These are phyloP conservation scores for Leptinotarsa tumamoca DNA, from an alignment of 2,888 invertebrate species.

Conservation along the genomic window DNA sequence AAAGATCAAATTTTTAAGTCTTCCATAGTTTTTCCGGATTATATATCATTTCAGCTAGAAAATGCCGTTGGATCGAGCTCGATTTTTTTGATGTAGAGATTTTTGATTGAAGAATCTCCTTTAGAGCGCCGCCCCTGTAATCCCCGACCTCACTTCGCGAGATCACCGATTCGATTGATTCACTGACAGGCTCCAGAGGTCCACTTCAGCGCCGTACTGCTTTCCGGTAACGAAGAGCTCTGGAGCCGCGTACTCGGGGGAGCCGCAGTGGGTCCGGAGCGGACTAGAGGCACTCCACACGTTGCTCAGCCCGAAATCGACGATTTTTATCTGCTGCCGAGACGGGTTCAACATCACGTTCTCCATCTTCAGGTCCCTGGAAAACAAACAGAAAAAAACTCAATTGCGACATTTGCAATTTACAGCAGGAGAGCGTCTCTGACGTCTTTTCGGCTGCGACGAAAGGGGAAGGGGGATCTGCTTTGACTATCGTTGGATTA, in stretches of 20 bases:
- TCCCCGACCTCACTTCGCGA: not conserved
- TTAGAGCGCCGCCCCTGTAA: not conserved
- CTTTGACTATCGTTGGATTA: not conserved
- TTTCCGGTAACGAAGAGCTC: constrained; percentile 78
- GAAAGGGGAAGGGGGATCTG: not conserved
- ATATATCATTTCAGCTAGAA: no score
- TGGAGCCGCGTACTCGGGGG: constrained; percentile 84
- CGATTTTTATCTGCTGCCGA: constrained; percentile 78
- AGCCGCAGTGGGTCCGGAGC: constrained; percentile 82
- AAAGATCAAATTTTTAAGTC: no score
- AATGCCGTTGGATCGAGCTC: no score
- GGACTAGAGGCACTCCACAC: constrained; percentile 71
- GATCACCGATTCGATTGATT: constrained; percentile 41
- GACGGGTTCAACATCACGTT: constrained; percentile 79
- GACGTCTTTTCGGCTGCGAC: no score
- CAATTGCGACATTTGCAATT: constrained; percentile 14
- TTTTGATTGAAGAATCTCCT: no score
- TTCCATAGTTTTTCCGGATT: no score
- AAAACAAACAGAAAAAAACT: constrained; percentile 52
- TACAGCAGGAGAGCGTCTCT: not conserved
- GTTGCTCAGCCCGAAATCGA: constrained; percentile 83
- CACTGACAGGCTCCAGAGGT: constrained; percentile 75
- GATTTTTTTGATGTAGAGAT: no score
- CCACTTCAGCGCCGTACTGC: constrained; percentile 81
- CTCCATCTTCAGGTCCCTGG: constrained; percentile 83